Evolutionary conservation across 2,888 invertebrate genomes (phyloP), one percentile per base, ranked within the genome.

Genomic region (Anticlea derivata): DNA sequence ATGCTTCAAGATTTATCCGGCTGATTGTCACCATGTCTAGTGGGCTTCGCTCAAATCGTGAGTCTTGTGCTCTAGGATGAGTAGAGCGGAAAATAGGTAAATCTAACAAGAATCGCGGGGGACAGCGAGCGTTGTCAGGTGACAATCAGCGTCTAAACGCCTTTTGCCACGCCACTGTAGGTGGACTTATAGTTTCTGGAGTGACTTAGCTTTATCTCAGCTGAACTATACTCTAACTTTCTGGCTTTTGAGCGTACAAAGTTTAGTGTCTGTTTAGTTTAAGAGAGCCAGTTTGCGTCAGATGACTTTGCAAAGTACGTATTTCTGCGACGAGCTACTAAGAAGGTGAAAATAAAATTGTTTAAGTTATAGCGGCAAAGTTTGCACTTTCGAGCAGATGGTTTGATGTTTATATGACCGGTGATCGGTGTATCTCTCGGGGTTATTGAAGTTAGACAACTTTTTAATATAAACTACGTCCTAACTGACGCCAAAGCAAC

Each of bases 241-340:
- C 69, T 63, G 68, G 58, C 66, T 68, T 37, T 43, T 37, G 33
- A 52, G 47, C 61, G 61, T 67, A 68, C 69, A 65, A 75, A 82
- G 73, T 80, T 82, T 67, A 70, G 70, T 72, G 74, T 77, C 80
- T 81, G 81, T 80, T 82, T 80, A 78, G 80, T 81, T 81, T 77
- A 78, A 79, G 70, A 71, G 72, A 72, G 72, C 73, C 73, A 77
- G 78, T 81, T 81, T 75, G 69, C 65, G 80, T 78, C 77, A 72
- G 67, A 71, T 75, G 75, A 78, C 81, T 83, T 80, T 76, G 73
- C 74, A 73, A 78, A 79, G 73, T 71, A 73, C 75, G 65, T 80
- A 78, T 76, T 75, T 80, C 73, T 67, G 34, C 17, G 35, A 48
- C 55, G 45, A 62, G 55, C 49, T 53, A 59, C 44, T 63, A 44